phyloP scores from a whole-genome alignment of 2,797 vertebrate genomes.

The Hephaestus fuliginosus region DNA sequence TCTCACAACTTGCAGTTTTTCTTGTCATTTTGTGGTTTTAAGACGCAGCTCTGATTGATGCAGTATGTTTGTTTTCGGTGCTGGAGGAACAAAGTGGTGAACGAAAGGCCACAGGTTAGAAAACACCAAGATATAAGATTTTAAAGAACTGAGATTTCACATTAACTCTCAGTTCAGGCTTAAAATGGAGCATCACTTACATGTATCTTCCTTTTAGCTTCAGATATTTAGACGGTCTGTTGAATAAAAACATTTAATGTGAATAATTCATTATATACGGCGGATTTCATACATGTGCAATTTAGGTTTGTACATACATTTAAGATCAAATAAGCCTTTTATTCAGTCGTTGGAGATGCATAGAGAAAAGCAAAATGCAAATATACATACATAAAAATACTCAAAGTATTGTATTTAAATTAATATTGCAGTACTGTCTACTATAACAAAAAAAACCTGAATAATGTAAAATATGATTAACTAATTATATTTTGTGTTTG shows the following conservation, averaged over 20 bases:
- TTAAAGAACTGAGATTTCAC: too few species aligned
- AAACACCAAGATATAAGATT: neutral
- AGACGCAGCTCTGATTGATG: neutral
- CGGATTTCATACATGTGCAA: neutral
- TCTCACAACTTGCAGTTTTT: neutral
- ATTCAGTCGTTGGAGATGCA: too few species aligned
- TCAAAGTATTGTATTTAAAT: too few species aligned
- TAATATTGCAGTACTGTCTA: too few species aligned
- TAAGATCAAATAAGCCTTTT: too few species aligned
- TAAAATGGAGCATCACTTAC: too few species aligned
- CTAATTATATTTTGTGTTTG: too few species aligned
- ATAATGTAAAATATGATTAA: too few species aligned
- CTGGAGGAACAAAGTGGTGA: neutral
- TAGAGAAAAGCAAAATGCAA: too few species aligned
- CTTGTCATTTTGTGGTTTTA: neutral
- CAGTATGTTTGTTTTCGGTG: neutral
- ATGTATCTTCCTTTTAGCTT: neutral
- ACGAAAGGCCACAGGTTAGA: neutral
- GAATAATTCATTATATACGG: neutral
- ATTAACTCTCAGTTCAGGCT: too few species aligned
- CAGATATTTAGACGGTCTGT: neutral
- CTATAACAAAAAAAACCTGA: too few species aligned
- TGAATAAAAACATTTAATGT: neutral
- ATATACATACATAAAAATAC: too few species aligned
- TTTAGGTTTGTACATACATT: neutral